Evolutionary conservation across 2,888 invertebrate genomes (phyloP).

Genomic region (Pristionchus entomophagus): DNA sequence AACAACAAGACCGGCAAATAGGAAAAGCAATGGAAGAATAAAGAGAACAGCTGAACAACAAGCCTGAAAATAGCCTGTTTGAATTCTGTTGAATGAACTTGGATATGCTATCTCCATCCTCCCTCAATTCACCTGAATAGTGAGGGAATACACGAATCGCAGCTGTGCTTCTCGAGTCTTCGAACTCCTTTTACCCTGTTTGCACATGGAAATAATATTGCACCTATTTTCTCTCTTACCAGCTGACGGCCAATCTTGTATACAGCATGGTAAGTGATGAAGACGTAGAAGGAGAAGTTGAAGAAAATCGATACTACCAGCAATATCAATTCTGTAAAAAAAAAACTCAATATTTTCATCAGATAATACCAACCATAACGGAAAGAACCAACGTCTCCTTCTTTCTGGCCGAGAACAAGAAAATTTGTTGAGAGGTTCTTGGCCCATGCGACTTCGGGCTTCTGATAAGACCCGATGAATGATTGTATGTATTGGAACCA

Average conservation of each 20-base stretch:
- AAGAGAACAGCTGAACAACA: conserved; percentile 1
- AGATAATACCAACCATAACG: background rate
- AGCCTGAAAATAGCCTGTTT: background rate
- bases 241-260: background rate
- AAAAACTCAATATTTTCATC: too few relatives aligned
- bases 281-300: conserved; percentile 12
- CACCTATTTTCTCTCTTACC: background rate
- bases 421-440: background rate
- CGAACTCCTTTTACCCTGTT: background rate
- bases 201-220: too few relatives aligned
- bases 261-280: conserved; percentile 9
- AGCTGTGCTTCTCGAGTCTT: conserved; percentile 6
- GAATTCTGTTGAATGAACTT: too few relatives aligned
- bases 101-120: too few relatives aligned
- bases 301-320: background rate
- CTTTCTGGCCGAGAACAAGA: background rate
- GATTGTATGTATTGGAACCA: background rate
- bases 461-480: background rate
- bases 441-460: background rate
- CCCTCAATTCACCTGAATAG: background rate
- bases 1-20: background rate
- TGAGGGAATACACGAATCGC: conserved; percentile 9
- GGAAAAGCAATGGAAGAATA: background rate
- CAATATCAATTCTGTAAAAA: background rate
- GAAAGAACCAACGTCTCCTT: conserved; percentile 4